Evolutionary conservation across 2,797 vertebrate species (phyloP).

Genomic region (Melanotaenia trifasciata): DNA sequence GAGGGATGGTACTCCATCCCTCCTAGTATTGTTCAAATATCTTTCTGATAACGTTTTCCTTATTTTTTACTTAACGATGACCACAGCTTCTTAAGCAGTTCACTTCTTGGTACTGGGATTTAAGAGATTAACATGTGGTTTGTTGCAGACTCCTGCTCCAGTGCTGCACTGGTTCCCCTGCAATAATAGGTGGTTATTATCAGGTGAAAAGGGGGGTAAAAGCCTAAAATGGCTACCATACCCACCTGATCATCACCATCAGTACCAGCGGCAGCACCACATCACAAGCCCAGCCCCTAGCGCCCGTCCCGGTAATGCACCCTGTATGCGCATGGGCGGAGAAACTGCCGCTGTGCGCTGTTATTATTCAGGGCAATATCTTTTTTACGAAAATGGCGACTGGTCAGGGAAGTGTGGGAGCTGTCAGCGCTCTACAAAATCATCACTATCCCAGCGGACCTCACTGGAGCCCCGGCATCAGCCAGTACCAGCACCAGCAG

Average conservation of each 20-base stretch:
- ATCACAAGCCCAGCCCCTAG: slow-evolving; percentile 74
- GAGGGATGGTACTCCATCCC: no score
- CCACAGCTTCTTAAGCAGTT: background rate
- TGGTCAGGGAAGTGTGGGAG: slow-evolving; percentile 90
- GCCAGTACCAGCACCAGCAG: slow-evolving; percentile 85
- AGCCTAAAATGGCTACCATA: slow-evolving; percentile 78
- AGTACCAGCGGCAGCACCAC: slow-evolving; percentile 34
- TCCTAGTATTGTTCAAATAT: background rate
- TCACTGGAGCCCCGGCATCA: slow-evolving; percentile 86
- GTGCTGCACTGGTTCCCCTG: slow-evolving; percentile 12
- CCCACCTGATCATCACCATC: slow-evolving; percentile 32
- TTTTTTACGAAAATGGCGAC: slow-evolving; percentile 92
- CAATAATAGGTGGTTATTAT: slow-evolving; percentile 24
- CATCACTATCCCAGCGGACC: slow-evolving; percentile 86
- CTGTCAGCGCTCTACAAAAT: slow-evolving; percentile 80
- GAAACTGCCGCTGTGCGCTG: slow-evolving; percentile 82
- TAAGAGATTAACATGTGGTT: background rate
- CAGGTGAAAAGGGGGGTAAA: slow-evolving; percentile 51
- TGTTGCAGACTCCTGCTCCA: background rate
- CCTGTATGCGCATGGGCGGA: slow-evolving; percentile 77
- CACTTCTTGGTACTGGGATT: background rate
- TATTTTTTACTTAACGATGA: no score
- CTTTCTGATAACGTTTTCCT: background rate
- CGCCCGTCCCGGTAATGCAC: slow-evolving; percentile 55
- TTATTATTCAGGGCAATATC: slow-evolving; percentile 83